A percentile compares a stretch with the other conserved stretches of the same genome.
These are phyloP conservation scores for Scaptomyza graminum DNA, from an alignment of 1,140 invertebrate species.

Conservation along the genomic window DNA sequence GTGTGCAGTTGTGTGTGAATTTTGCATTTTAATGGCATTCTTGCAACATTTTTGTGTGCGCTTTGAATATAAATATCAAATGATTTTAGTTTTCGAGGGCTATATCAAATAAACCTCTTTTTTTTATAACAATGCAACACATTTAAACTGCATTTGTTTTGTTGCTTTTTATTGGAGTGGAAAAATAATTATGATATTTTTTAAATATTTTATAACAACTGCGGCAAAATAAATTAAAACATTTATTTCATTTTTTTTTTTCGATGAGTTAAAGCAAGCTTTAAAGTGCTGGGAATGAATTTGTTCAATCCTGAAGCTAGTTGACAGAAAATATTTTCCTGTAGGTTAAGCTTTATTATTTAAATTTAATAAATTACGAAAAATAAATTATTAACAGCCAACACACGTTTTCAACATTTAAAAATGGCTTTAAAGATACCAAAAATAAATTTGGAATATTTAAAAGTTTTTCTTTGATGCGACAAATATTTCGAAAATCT, in stretches of 20 bases:
- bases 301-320: too few relatives aligned
- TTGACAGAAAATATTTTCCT: too few relatives aligned
- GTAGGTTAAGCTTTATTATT: too few relatives aligned
- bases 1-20: conserved; percentile 72
- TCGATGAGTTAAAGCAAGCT: too few relatives aligned
- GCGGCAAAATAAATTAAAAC: not conserved
- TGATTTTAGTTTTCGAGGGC: conserved; percentile 19
- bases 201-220: not conserved
- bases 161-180: not conserved
- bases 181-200: not conserved
- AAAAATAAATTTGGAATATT: too few relatives aligned
- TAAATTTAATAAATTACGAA: too few relatives aligned
- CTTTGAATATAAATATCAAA: conserved; percentile 74
- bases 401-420: too few relatives aligned
- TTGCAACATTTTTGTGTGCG: conserved; percentile 55
- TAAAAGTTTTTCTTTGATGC: too few relatives aligned
- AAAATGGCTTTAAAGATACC: too few relatives aligned
- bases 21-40: conserved; percentile 75
- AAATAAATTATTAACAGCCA: too few relatives aligned
- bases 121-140: not conserved
- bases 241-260: not conserved
- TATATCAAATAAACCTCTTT: not conserved
- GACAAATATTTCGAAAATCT: too few relatives aligned
- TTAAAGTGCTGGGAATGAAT: too few relatives aligned
- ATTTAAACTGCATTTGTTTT: not conserved